Evolutionary conservation across 2,888 invertebrate genomes (phyloP).

Genomic region (Thumatha senex): DNA sequence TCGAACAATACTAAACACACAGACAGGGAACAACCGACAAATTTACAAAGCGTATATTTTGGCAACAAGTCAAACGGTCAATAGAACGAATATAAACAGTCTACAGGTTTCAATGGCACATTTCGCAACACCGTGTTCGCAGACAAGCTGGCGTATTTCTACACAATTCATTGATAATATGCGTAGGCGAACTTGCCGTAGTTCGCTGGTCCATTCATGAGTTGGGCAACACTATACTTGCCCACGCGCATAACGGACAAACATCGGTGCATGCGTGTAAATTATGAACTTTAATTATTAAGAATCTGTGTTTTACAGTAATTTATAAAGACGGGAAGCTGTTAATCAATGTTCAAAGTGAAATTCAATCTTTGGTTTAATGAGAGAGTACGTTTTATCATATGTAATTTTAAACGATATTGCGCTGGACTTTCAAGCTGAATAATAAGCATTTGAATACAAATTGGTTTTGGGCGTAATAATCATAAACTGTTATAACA

Average conservation of each 20-base stretch:
- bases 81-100: conserved; percentile 38
- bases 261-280: conserved; percentile 54
- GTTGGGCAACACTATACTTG: conserved; percentile 62
- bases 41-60: conserved; percentile 32
- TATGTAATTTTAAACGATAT: conserved; percentile 23
- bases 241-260: conserved; percentile 73
- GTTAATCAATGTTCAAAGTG: conserved; percentile 40
- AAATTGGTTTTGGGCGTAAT: conserved; percentile 25
- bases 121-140: conserved; percentile 64
- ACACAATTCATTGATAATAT: conserved; percentile 72
- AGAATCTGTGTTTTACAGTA: conserved; percentile 57
- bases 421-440: conserved; percentile 2
- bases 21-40: conserved; percentile 34
- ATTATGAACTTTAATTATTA: conserved; percentile 74
- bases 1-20: neutral
- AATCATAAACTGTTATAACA: conserved; percentile 20
- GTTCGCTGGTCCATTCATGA: conserved; percentile 73
- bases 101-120: conserved; percentile 54
- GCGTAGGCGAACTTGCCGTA: conserved; percentile 67
- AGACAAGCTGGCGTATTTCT: conserved; percentile 65
- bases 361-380: conserved; percentile 20
- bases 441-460: conserved; percentile 28
- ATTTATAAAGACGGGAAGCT: conserved; percentile 59
- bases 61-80: conserved; percentile 30
- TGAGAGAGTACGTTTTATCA: conserved; percentile 15